Conservation (phyloP, 2,113 vertebrate species). For the Cyprinodon brontotheroides region DNA sequence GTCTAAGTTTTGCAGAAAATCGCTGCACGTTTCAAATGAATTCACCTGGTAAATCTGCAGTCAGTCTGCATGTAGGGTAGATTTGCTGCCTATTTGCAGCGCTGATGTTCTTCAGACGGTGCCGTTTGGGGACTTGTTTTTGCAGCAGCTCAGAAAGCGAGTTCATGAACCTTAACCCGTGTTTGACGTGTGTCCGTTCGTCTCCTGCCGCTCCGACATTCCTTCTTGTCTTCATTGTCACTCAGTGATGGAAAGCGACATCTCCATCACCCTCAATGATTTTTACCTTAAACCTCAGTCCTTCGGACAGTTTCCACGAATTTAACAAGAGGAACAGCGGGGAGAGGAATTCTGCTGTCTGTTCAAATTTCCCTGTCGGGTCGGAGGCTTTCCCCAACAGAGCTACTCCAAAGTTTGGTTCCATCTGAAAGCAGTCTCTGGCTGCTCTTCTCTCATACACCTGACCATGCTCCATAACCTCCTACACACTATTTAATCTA, state of each 20-base stretch:
- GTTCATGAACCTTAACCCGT: slow-evolving; percentile 13
- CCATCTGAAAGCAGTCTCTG: neutral
- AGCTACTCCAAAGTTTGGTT: neutral
- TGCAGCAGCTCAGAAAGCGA: neutral
- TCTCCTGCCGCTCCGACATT: slow-evolving; percentile 32
- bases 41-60: too few relatives aligned
- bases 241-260: slow-evolving; percentile 45
- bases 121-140: neutral
- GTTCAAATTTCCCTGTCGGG: slow-evolving; percentile 7
- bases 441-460: neutral
- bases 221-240: slow-evolving; percentile 49
- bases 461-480: too few relatives aligned
- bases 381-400: neutral
- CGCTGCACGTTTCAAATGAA: too few relatives aligned
- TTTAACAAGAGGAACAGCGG: slow-evolving; percentile 16
- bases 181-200: slow-evolving; percentile 12
- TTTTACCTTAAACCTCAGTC: slow-evolving; percentile 18
- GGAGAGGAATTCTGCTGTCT: slow-evolving; percentile 9
- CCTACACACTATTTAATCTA: neutral
- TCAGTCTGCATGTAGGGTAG: too few relatives aligned
- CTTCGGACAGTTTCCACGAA: slow-evolving; percentile 14
- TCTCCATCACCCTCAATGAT: slow-evolving; percentile 24
- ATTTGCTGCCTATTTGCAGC: neutral
- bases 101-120: neutral
- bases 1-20: too few relatives aligned